Evolutionary conservation across 2,797 vertebrate genomes (phyloP), one percentile per base, ranked within the genome.

Genomic region (Lagorchestes hirsutus): DNA sequence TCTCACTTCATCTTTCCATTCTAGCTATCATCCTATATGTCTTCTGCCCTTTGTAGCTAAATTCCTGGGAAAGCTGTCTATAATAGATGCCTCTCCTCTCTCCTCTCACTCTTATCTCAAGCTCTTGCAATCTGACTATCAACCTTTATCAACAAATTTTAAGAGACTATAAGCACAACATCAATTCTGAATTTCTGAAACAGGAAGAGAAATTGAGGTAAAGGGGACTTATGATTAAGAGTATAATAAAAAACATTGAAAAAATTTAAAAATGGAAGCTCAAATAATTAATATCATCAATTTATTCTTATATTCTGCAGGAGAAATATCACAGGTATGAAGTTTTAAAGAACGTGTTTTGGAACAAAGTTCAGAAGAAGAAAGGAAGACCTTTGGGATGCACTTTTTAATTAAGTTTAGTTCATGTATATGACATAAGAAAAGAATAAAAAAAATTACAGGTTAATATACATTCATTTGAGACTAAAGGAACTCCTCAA

Each of bases 331-430:
- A 4, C 34, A 91, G 95, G 90, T 1, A 14, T 14, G 0, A 93
- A 27, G 0, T 50, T 28, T 34, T 95, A 94, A 91, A 0, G 82
- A 2, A 13, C 62, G 22, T 2, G 0, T 94, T 29, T 59, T 12
- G 34, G 54, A 0, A 0, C 0, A 0, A 0, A 96, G 3, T 90
- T 46, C 12, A 92, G 3, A 50, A 40, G 8, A n/a, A 27, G 2
- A 14, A 54, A 3, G 50, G 34, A 91, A 57, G 57, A 52, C 91
- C 55, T 90, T 18, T 0, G 46, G 14, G 0, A 0, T 13, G 4
- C 0, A 0, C 0, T 95, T 91, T 62, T 92, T 62, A 95, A 94
- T 95, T 82, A 93, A 24, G 3, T 24, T 1, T 12, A 54, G 56
- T 55, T 56, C 16, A 10, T 52, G 91, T 55, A 56, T 59, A 54